Base-by-base conservation (phyloP, 1,140 invertebrate genomes). In the Radopholus similis region DNA sequence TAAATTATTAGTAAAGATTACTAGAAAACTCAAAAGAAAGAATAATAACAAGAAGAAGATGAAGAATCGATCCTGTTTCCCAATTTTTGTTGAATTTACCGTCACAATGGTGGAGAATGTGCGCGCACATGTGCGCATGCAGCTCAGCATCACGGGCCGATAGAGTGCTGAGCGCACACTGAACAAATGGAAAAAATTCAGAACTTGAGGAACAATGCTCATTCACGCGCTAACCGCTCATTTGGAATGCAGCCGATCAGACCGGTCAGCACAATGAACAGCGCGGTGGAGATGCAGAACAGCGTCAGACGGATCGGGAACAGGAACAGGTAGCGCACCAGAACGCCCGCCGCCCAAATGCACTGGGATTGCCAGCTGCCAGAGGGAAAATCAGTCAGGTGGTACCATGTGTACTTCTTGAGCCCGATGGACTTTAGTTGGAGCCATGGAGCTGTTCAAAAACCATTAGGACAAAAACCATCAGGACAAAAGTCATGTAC, bases 61-160 rank as follows among this genome's bases (percentile, higher is more conserved):
- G n/a, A n/a, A n/a, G n/a, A n/a, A n/a, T n/a, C n/a, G n/a, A n/a
- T n/a, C n/a, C n/a, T n/a, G n/a, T n/a, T n/a, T n/a, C n/a, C n/a
- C n/a, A n/a, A n/a, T n/a, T n/a, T n/a, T n/a, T n/a, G n/a, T n/a
- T n/a, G n/a, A n/a, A 84, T 95, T 91, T 84, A 94, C 95, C 26
- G 87, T 91, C 66, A 95, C 89, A 71, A 94, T 90, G 40, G 90
- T 88, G 9, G 91, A 92, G 56, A 95, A 87, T 32, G 91, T 90
- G 51, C 90, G 88, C 47, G 90, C 90, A 54, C 94, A 85, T 71
- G 95, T 87, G 53, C 90, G 90, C 84, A 93, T 95, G 84, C 65
- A 75, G 26, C 58, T 49, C 49, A 47, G 40, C 9, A 63, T n/a
- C 18, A 47, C 18, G 26, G 44, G 11, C 18, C 38, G 11, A 42